Base-by-base conservation (phyloP, 1,140 invertebrate genomes). In the Philotrypesis tridentata region DNA sequence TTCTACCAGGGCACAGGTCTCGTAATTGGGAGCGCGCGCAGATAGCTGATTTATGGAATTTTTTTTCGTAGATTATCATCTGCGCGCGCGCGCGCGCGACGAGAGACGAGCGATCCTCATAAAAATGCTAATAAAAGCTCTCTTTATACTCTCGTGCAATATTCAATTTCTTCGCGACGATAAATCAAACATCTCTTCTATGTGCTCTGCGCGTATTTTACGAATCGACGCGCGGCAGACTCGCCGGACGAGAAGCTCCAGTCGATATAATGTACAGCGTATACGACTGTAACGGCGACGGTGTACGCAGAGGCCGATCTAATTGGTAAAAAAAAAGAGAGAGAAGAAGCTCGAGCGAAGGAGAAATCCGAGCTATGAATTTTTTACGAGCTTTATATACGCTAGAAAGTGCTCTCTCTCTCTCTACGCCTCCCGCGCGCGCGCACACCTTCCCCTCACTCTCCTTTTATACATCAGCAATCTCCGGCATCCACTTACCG, bases 401-500 rank as follows among this genome's bases (percentile, higher is more conserved):
- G 14, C 40, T 43, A 43, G 40, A 43, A 43, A 43, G 40, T 43
- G n/a, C n/a, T n/a, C 14, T 14, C 40, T 0, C 11, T 2, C 40
- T 17, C 40, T 14, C 40, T 43, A 2, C 12, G 40, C 12, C 40
- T 43, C n/a, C n/a, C n/a, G n/a, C n/a, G n/a, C n/a, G n/a, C n/a
- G n/a, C n/a, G 12, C 40, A 43, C 40, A 43, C 40, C 12, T 43
- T 14, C 40, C 17, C 40, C 40, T 61, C n/a, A n/a, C n/a, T n/a
- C n/a, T n/a, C n/a, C n/a, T n/a, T n/a, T 61, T 25, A 68, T 67
- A 27, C 8, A 68, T 68, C 67, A 68, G 31, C 60, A 74, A 73
- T 82, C 82, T 82, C 82, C 27, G 82, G 72, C 80, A 81, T 85
- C 82, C 80, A 78, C 82, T 79, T 83, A 83, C 79, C 72, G 81